Percentiles rank a stretch among this genome's conserved stretches.
Conservation (phyloP, 2,797 vertebrate species). For the Macroramphosus scolopax region DNA sequence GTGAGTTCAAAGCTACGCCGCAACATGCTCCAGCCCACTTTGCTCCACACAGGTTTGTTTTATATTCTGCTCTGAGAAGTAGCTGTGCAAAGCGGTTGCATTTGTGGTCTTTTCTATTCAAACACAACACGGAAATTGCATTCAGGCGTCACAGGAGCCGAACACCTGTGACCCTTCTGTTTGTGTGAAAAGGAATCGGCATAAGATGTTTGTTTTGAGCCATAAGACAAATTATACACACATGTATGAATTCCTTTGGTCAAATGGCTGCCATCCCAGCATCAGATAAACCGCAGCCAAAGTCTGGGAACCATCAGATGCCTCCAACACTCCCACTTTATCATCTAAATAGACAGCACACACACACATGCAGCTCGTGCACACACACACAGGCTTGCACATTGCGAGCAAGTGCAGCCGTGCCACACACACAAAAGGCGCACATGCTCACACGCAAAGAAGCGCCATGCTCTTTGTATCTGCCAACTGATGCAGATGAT, state of each 20-base stretch:
- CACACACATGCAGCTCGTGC: slow-evolving; percentile 16
- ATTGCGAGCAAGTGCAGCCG: slow-evolving; percentile 23
- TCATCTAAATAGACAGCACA: slow-evolving; percentile 43
- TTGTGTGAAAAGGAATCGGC: slow-evolving; percentile 55
- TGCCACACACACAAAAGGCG: slow-evolving; percentile 52
- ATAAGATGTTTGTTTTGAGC: slow-evolving; percentile 71
- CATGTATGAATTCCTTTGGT: slow-evolving; percentile 76
- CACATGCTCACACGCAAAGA: slow-evolving; percentile 65
- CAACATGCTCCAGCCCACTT: slow-evolving; percentile 28
- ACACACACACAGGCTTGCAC: slow-evolving; percentile 15
- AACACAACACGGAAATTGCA: slow-evolving; percentile 22
- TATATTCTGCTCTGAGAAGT: slow-evolving; percentile 6
- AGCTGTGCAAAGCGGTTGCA: slow-evolving; percentile 11
- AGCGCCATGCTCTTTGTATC: slow-evolving; percentile 70
- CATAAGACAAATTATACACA: slow-evolving; percentile 77
- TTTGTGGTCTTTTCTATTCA: slow-evolving; percentile 25
- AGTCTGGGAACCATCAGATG: slow-evolving; percentile 75
- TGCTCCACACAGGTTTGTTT: slow-evolving; percentile 4
- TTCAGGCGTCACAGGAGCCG: slow-evolving; percentile 29
- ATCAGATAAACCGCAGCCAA: slow-evolving; percentile 74
- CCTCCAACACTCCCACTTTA: slow-evolving; percentile 61
- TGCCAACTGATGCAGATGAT: slow-evolving; percentile 78
- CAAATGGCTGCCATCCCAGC: slow-evolving; percentile 75
- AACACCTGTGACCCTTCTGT: slow-evolving; percentile 34
- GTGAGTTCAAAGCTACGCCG: slow-evolving; percentile 47